These are phyloP conservation scores for Zelostemma sp. DNA, from an alignment of 1,140 invertebrate species.

Conservation along the genomic window DNA sequence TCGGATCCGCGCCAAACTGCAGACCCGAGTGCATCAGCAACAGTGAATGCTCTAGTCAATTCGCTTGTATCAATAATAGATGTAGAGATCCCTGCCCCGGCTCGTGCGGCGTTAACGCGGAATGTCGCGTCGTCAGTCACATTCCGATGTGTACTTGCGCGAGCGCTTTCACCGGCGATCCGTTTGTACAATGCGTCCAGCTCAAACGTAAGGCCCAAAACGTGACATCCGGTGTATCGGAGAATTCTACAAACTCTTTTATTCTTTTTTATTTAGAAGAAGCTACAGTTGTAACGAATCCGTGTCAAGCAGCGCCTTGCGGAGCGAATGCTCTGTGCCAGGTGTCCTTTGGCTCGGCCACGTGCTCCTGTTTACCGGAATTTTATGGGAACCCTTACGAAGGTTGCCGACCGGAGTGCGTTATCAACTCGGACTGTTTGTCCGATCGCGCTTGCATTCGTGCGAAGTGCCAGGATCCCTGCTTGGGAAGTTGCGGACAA, in stretches of 20 bases:
- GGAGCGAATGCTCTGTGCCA: slow-evolving; percentile 82
- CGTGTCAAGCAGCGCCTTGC: slow-evolving; percentile 82
- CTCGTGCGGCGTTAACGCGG: no score
- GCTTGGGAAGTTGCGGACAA: slow-evolving; percentile 79
- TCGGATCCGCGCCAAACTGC: slow-evolving; percentile 80
- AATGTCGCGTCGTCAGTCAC: no score
- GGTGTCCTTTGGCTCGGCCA: slow-evolving; percentile 76
- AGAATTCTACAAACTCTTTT: neutral
- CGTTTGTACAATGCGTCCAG: no score
- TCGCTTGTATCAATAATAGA: slow-evolving; percentile 79
- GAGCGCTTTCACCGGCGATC: slow-evolving; percentile 79
- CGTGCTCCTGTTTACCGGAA: slow-evolving; percentile 78
- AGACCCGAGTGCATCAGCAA: slow-evolving; percentile 81
- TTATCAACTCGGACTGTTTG: slow-evolving; percentile 79
- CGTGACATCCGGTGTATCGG: slow-evolving; percentile 73
- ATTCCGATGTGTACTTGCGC: slow-evolving; percentile 79
- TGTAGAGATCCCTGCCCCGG: slow-evolving; percentile 81
- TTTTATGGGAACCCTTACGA: slow-evolving; percentile 80
- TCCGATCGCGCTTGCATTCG: slow-evolving; percentile 79
- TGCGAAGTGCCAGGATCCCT: slow-evolving; percentile 83
- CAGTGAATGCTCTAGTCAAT: slow-evolving; percentile 77
- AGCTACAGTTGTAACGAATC: no score
- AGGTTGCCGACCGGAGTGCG: slow-evolving; percentile 83
- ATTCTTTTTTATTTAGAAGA: no score
- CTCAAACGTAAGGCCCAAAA: no score